These are phyloP conservation scores for Aphelenchoides besseyi DNA, from an alignment of 1,140 invertebrate genomes.

Conservation along the genomic window DNA sequence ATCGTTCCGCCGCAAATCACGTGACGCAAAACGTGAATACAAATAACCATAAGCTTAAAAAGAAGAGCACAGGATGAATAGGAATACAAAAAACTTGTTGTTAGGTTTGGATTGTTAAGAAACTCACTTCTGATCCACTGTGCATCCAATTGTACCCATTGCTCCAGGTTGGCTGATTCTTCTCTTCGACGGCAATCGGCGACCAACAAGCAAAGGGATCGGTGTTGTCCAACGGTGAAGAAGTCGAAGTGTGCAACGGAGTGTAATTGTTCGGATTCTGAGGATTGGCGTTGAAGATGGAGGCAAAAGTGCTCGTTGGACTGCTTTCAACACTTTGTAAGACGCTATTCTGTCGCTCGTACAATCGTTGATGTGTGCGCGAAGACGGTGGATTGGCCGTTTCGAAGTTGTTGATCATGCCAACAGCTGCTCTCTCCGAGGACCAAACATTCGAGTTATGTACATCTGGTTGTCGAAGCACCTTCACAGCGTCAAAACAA, in stretches of 20 bases:
- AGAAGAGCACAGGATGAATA: neutral
- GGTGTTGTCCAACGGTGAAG: neutral
- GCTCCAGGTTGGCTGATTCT: constrained; percentile 25
- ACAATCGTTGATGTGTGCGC: neutral
- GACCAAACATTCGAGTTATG: neutral
- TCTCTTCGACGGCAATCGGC: constrained; percentile 2
- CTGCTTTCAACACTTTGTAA: neutral
- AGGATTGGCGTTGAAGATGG: neutral
- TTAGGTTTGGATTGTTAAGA: constrained; percentile 13
- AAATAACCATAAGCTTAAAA: constrained; percentile 14
- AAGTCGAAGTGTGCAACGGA: neutral
- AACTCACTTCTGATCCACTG: constrained; percentile 23
- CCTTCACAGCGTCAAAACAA: neutral
- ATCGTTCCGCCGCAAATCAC: constrained; percentile 2
- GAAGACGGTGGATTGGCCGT: neutral
- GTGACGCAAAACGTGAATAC: neutral
- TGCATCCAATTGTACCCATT: constrained; percentile 44
- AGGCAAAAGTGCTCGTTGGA: neutral
- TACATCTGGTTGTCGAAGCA: neutral
- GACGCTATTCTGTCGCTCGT: neutral
- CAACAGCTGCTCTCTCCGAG: neutral
- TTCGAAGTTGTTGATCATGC: neutral
- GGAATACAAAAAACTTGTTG: too few species aligned
- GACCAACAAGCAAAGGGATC: neutral
- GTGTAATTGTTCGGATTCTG: neutral